Evolutionary conservation across 2,113 vertebrate genomes (phyloP).

Genomic region (Lanius ludovicianus): DNA sequence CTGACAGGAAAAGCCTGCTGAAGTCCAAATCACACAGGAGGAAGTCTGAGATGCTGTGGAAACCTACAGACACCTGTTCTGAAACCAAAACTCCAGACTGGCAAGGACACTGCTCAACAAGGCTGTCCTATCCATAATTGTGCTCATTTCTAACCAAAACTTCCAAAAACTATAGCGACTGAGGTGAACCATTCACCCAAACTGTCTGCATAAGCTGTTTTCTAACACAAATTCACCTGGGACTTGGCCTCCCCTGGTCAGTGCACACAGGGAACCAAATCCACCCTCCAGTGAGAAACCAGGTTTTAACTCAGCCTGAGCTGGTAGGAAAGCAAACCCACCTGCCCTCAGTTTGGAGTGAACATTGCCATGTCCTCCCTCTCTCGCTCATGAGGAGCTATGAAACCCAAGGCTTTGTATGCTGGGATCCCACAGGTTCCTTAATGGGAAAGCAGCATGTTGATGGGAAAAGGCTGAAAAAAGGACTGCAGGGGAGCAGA

Average conservation of each 20-base stretch:
- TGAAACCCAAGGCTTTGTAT: background rate
- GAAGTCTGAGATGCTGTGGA: background rate
- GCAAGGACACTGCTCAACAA: background rate
- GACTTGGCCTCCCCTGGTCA: fast-evolving
- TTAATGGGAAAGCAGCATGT: background rate
- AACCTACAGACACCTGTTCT: background rate
- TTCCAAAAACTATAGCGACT: fast-evolving
- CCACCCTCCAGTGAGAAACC: background rate
- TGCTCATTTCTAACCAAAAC: background rate
- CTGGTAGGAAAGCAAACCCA: background rate
- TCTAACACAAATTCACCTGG: background rate
- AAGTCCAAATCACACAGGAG: background rate
- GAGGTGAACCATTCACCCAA: background rate
- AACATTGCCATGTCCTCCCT: fast-evolving
- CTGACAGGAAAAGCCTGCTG: background rate
- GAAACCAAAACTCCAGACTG: background rate
- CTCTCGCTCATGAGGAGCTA: background rate
- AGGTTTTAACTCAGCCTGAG: background rate
- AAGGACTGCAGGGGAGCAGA: background rate
- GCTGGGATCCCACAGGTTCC: background rate
- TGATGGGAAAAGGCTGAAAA: background rate
- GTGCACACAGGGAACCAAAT: background rate
- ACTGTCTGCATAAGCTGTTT: background rate
- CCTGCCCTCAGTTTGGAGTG: background rate
- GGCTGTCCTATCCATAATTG: background rate